phyloP scores from a whole-genome alignment of 1,140 invertebrate species.

The Megathymus violae region DNA sequence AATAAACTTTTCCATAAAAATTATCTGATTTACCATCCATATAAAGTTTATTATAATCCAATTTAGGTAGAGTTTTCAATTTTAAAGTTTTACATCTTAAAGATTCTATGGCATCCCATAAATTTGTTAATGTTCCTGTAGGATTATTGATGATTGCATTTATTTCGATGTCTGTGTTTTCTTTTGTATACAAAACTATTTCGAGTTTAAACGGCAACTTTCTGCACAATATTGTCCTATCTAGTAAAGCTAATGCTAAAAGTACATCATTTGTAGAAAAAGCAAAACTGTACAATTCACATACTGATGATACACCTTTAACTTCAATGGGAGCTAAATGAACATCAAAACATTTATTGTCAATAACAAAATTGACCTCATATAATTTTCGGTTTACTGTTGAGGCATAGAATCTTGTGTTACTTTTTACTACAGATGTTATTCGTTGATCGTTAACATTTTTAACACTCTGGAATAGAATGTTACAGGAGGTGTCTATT shows the following conservation, averaged over 20 bases:
- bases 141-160: slow-evolving; percentile 55
- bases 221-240: slow-evolving; percentile 53
- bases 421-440: slow-evolving; percentile 42
- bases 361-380: slow-evolving; percentile 49
- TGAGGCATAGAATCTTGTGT: slow-evolving; percentile 46
- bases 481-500: slow-evolving; percentile 53
- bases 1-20: slow-evolving; percentile 67
- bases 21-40: slow-evolving; percentile 47
- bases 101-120: slow-evolving; percentile 67
- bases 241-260: slow-evolving; percentile 46
- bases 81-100: slow-evolving; percentile 61
- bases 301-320: slow-evolving; percentile 51
- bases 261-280: slow-evolving; percentile 55
- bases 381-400: slow-evolving; percentile 62
- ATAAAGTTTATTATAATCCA: slow-evolving; percentile 55
- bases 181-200: slow-evolving; percentile 47
- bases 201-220: slow-evolving; percentile 54
- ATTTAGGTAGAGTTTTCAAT: slow-evolving; percentile 53
- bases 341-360: slow-evolving; percentile 39
- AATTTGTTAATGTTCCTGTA: slow-evolving; percentile 53
- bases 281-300: slow-evolving; percentile 52
- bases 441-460: slow-evolving; percentile 69
- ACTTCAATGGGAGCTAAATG: slow-evolving; percentile 38
- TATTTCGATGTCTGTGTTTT: slow-evolving; percentile 39
- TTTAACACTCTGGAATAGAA: slow-evolving; percentile 51